Base-by-base conservation (phyloP, 2,888 invertebrate genomes). In the Brachyptera risi region DNA sequence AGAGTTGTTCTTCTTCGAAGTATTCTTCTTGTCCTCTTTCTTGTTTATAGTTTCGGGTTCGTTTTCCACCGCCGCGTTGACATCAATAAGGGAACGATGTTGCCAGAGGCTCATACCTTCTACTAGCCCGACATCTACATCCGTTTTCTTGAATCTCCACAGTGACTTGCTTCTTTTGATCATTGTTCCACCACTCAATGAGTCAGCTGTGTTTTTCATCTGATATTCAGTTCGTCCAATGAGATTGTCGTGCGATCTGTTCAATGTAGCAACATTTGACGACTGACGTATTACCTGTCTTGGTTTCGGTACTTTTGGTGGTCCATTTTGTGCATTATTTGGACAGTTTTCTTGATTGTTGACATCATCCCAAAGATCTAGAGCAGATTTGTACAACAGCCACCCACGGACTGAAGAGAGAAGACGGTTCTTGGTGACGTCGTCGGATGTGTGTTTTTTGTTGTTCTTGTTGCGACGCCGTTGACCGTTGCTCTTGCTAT, bases 61-160 rank as follows among this genome's bases (percentile, higher is more conserved):
- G 7, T 49, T 54, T 50, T 58, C 57, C 13, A 58, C 56, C 17
- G 62, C 59, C 15, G 79, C 78, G 40, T 81, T 80, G 13, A 88
- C 84, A 68, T 88, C 90, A 0, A 92, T 90, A 63, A 92, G 79
- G 68, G 92, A 91, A 35, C 91, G 81, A 72, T 92, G 92, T 70
- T 87, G 87, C 92, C 92, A 92, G 58, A 92, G 78, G 0, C 90
- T 85, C 91, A 92, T 92, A 0, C 92, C 92, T 69, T 90, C 90
- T 69, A 92, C 78, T 56, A 91, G 89, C 64, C 91, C 90, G 19
- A 54, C 24, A 21, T 54, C 54, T 68, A 83, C 83, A 59, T 86
- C 84, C 17, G 82, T 81, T 21, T 90, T 86, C 24, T 51, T 59
- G 69, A 92, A 91, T 70, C 87, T 86, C 92, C 92, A 92, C 71